Percentiles rank a stretch among this genome's conserved stretches.
phyloP scores from a whole-genome alignment of 2,113 vertebrate genomes.

The Sphyrna mokarran region DNA sequence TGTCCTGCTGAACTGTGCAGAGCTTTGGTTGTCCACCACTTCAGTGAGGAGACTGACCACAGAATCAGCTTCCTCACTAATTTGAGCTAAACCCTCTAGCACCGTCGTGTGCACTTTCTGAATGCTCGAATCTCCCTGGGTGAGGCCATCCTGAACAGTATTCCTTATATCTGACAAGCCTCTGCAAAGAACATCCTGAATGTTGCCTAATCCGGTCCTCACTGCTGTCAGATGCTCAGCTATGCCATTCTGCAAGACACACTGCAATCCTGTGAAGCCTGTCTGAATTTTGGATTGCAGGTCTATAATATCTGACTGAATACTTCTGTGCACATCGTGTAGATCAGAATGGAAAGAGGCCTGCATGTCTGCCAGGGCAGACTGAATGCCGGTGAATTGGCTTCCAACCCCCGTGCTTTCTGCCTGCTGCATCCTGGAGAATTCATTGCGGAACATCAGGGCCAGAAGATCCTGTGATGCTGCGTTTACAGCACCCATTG shows the following conservation, averaged over 20 bases:
- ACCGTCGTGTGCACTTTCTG: neutral
- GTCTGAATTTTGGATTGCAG: neutral
- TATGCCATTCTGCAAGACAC: neutral
- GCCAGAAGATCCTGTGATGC: neutral
- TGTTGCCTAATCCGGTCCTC: neutral
- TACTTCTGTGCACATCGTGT: neutral
- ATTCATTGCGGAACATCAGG: slow-evolving; percentile 7
- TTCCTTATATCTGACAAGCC: neutral
- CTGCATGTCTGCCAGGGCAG: slow-evolving; percentile 9
- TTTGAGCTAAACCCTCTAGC: neutral
- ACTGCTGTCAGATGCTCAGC: neutral
- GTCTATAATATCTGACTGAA: neutral
- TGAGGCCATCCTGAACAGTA: neutral
- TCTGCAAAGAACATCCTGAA: neutral
- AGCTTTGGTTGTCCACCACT: neutral
- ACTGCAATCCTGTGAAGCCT: neutral
- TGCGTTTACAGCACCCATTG: neutral
- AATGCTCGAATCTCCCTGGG: neutral
- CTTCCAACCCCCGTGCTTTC: neutral
- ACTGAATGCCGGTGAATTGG: neutral
- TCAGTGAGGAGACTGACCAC: slow-evolving; percentile 2
- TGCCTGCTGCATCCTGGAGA: neutral
- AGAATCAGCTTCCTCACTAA: neutral
- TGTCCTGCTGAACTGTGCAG: neutral
- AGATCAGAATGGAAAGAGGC: neutral